Conservation (phyloP, 2,113 vertebrate genomes). For the Albula glossodonta region DNA sequence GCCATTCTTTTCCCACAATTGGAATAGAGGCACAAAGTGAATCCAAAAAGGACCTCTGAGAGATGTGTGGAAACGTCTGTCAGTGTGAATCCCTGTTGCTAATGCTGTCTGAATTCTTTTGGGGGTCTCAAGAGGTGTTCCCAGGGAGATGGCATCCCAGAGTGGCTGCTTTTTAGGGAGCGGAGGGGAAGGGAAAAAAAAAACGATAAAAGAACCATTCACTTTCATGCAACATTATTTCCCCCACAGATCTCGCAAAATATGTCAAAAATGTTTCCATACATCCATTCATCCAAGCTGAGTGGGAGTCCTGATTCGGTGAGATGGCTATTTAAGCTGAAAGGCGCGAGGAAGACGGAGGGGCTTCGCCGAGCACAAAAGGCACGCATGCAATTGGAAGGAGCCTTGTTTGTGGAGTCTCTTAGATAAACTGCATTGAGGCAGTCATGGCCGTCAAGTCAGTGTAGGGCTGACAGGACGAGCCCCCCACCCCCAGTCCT, state of each 20-base stretch:
- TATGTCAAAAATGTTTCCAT: conserved; percentile 79
- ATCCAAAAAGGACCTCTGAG: not conserved
- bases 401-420: conserved; percentile 60
- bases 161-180: conserved; percentile 19
- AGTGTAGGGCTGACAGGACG: conserved; percentile 72
- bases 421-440: conserved; percentile 70
- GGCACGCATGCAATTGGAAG: conserved; percentile 60
- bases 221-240: conserved; percentile 41
- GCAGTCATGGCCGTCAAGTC: conserved; percentile 79
- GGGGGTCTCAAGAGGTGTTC: conserved; percentile 16
- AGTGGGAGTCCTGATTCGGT: conserved; percentile 67
- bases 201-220: conserved; percentile 50
- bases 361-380: conserved; percentile 54
- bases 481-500: conserved; percentile 46
- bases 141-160: conserved; percentile 7
- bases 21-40: not conserved
- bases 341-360: conserved; percentile 73
- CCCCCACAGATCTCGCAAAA: conserved; percentile 51
- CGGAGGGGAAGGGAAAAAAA: not conserved
- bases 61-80: conserved; percentile 3
- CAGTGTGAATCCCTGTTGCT: conserved; percentile 15
- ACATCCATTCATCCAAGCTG: conserved; percentile 57
- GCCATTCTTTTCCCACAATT: not conserved
- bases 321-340: conserved; percentile 78
- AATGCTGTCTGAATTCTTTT: conserved; percentile 11